Percentiles rank a stretch among this genome's conserved stretches.
Evolutionary conservation across 2,888 invertebrate genomes (phyloP).

Genomic region (Crocallis elinguaria): DNA sequence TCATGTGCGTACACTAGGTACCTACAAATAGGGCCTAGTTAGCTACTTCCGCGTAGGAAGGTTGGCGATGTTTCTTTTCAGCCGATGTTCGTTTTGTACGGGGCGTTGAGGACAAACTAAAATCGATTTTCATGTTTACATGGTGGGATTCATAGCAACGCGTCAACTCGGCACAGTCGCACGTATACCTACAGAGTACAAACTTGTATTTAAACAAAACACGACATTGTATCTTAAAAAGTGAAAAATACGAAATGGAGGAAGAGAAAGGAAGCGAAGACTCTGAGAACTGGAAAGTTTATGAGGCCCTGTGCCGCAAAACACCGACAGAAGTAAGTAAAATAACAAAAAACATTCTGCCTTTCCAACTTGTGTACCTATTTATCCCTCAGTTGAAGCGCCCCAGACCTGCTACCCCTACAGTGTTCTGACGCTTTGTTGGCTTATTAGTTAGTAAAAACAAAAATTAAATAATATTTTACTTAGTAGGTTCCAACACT

Average conservation of each 20-base stretch:
- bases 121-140: conserved; percentile 56
- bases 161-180: conserved; percentile 7
- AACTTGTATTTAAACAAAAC: conserved; percentile 2
- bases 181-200: conserved; percentile 1
- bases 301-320: conserved; percentile 87
- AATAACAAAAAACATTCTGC: background rate
- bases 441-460: no score
- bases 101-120: conserved; percentile 3
- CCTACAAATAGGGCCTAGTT: no score
- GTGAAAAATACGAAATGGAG: conserved; percentile 54
- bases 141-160: conserved; percentile 50
- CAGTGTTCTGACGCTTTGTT: no score
- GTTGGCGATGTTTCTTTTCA: background rate
- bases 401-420: no score
- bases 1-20: no score
- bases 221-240: conserved; percentile 1
- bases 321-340: conserved; percentile 81
- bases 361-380: no score
- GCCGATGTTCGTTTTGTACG: background rate
- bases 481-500: no score
- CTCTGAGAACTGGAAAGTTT: conserved; percentile 89
- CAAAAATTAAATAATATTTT: no score
- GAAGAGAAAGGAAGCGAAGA: conserved; percentile 74
- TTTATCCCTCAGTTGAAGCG: no score
- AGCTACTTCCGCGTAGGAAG: background rate